Evolutionary conservation across 1,140 invertebrate species (phyloP).

Genomic region (Diachasma alloeum): DNA sequence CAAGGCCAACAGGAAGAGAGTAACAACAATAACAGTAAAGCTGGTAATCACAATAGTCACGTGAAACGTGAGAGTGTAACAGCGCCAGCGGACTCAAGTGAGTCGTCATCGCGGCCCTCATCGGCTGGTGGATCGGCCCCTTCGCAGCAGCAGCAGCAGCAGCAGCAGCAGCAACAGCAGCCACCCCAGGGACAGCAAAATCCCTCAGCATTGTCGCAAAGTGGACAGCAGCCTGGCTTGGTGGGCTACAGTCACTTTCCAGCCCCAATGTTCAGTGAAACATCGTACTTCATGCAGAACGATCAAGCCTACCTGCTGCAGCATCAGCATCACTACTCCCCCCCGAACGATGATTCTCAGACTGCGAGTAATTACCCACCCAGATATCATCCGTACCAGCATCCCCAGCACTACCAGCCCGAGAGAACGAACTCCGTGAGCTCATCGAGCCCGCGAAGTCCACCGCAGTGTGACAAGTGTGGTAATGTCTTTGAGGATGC

Average conservation of each 20-base stretch:
- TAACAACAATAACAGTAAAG: conserved; percentile 74
- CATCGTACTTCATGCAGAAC: conserved; percentile 50
- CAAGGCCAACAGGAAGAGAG: conserved; percentile 69
- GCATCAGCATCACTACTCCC: conserved; percentile 46
- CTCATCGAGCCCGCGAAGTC: conserved; percentile 72
- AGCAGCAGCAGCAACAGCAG: conserved; percentile 56
- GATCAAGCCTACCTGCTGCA: conserved; percentile 46
- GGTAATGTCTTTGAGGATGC: conserved; percentile 78
- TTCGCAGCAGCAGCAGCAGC: conserved; percentile 34
- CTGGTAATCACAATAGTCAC: conserved; percentile 58
- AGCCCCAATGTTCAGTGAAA: conserved; percentile 46
- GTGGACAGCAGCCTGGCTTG: conserved; percentile 26
- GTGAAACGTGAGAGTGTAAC: conserved; percentile 63
- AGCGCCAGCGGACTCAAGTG: conserved; percentile 71
- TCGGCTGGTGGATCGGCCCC: conserved; percentile 42
- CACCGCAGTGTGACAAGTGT: conserved; percentile 82
- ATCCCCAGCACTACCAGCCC: conserved; percentile 66
- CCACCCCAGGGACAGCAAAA: conserved; percentile 46
- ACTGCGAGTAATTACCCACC: conserved; percentile 31
- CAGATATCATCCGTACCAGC: conserved; percentile 59
- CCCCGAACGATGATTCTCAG: conserved; percentile 42
- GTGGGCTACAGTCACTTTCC: conserved; percentile 41
- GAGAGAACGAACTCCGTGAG: conserved; percentile 69
- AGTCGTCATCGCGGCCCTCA: conserved; percentile 56
- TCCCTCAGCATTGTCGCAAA: conserved; percentile 61